These are phyloP conservation scores for Catocala fraxini DNA, from an alignment of 2,888 invertebrate species.

Conservation along the genomic window DNA sequence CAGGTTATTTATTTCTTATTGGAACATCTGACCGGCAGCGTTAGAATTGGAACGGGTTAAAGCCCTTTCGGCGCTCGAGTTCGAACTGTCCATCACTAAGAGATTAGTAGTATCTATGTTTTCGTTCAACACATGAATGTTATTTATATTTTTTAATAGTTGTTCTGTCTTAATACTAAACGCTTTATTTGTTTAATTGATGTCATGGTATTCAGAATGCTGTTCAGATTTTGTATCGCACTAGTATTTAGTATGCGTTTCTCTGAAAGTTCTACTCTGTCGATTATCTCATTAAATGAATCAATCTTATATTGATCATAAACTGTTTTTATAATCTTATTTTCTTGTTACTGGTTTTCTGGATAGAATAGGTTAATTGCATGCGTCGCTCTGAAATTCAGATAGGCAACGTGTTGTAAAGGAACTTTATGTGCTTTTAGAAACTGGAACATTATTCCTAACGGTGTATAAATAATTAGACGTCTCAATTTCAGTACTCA, in stretches of 20 bases:
- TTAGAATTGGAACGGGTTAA: conserved; percentile 53
- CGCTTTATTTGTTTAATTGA: no score
- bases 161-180: no score
- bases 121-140: conserved; percentile 1
- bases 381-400: conserved; percentile 2
- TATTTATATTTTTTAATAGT: background rate
- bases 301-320: no score
- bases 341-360: background rate
- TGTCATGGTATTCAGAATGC: no score
- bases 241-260: no score
- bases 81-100: conserved; percentile 18
- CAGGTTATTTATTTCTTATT: conserved; percentile 76
- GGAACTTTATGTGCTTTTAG: conserved; percentile 7
- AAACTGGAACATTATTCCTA: conserved; percentile 22
- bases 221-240: no score
- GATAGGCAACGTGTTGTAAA: background rate
- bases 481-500: conserved; percentile 19
- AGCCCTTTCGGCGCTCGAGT: conserved; percentile 43
- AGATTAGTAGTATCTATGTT: conserved; percentile 9
- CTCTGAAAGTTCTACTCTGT: no score
- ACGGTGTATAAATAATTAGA: conserved; percentile 34
- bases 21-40: conserved; percentile 45
- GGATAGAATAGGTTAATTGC: conserved; percentile 3
- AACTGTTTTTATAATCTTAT: no score
- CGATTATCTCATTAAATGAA: no score